These are phyloP conservation scores for Omphaloscelis lunosa DNA, from an alignment of 2,888 invertebrate genomes.

Conservation along the genomic window DNA sequence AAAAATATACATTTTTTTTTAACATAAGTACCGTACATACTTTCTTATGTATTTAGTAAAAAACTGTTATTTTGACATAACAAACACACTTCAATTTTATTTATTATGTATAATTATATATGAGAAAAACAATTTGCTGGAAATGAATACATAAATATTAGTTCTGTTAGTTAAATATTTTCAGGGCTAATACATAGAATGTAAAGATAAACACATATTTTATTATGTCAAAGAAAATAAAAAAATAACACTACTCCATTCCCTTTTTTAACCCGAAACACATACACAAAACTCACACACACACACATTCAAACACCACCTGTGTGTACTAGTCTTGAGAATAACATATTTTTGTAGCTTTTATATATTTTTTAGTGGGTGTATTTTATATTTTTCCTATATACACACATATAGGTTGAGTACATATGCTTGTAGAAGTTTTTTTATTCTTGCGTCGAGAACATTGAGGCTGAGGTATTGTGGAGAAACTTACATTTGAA, in stretches of 20 bases:
- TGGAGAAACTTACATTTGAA: constrained; percentile 1
- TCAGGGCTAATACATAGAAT: fast-evolving
- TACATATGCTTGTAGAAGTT: constrained; percentile 39
- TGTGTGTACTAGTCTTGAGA: constrained; percentile 88
- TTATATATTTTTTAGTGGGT: constrained; percentile 87
- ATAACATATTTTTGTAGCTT: constrained; percentile 91
- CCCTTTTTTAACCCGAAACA: constrained; percentile 62
- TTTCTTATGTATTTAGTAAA: too few species aligned
- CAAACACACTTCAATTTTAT: too few species aligned
- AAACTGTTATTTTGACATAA: too few species aligned
- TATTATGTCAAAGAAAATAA: background rate
- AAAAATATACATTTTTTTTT: too few species aligned
- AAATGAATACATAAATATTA: background rate
- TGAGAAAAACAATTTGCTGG: background rate
- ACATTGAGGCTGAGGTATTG: constrained; percentile 50
- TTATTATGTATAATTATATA: too few species aligned
- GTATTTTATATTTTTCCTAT: constrained; percentile 90
- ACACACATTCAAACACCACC: constrained; percentile 75
- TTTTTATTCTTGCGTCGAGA: constrained; percentile 61
- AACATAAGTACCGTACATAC: too few species aligned
- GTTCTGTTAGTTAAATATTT: background rate
- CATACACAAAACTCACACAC: constrained; percentile 72
- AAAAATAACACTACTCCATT: constrained; percentile 69
- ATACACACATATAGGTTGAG: constrained; percentile 63
- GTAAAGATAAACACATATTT: too few species aligned